Percentiles rank a stretch among this genome's conserved stretches.
Conservation (phyloP, 2,797 vertebrate species). For the Acanthurus tractus region DNA sequence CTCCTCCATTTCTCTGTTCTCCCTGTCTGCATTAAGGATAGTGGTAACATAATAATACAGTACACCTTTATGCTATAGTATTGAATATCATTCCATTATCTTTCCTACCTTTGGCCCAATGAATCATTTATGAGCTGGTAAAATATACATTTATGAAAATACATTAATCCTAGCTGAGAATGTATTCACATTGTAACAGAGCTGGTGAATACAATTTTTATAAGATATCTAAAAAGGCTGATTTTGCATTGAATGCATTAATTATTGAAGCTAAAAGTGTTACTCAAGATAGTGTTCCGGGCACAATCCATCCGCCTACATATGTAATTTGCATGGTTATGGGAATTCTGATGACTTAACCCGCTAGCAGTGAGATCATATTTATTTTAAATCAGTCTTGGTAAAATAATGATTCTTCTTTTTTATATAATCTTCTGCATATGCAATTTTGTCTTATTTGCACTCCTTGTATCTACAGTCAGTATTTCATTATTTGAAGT, state of each 20-base stretch:
- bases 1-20: constrained; percentile 27
- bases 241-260: background rate
- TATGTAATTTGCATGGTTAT: background rate
- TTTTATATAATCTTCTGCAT: background rate
- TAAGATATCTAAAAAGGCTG: background rate
- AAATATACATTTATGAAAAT: background rate
- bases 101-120: background rate
- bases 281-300: background rate
- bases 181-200: background rate
- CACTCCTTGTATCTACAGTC: background rate
- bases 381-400: background rate
- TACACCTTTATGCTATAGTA: background rate
- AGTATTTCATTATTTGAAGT: background rate
- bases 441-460: background rate
- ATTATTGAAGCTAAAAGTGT: background rate
- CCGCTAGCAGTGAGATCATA: background rate
- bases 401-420: background rate
- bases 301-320: background rate
- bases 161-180: background rate
- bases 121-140: background rate
- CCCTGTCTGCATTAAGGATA: background rate
- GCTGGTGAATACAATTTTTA: background rate
- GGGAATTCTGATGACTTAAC: background rate
- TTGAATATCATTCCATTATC: background rate
- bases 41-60: too few relatives aligned